Conservation (phyloP, 2,888 invertebrate species). For the Drosophila incognita region DNA sequence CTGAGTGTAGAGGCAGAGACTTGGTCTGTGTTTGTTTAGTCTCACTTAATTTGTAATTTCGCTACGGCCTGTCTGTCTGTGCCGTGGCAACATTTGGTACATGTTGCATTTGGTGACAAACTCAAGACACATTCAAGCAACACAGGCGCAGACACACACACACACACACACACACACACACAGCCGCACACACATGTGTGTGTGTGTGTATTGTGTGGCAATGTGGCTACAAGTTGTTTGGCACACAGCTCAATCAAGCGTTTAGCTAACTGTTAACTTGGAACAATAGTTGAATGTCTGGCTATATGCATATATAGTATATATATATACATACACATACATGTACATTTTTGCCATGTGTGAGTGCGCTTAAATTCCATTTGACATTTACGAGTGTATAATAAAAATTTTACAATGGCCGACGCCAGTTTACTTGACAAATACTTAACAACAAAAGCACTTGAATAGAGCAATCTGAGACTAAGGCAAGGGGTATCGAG, state of each 20-base stretch:
- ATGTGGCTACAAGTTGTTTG: constrained; percentile 62
- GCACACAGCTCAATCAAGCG: constrained; percentile 71
- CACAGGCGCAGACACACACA: background rate
- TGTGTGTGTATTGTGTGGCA: constrained; percentile 41
- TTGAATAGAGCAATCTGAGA: constrained; percentile 32
- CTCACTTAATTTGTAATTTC: constrained; percentile 70
- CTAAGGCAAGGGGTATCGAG: constrained; percentile 16
- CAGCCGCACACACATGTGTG: background rate
- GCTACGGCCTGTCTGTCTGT: constrained; percentile 52
- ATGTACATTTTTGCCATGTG: constrained; percentile 13
- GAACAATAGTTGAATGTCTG: constrained; percentile 39
- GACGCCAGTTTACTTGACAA: constrained; percentile 80
- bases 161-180: background rate
- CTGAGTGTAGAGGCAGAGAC: background rate
- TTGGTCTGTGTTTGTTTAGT: constrained; percentile 58
- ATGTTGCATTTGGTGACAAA: constrained; percentile 76
- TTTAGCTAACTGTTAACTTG: constrained; percentile 64
- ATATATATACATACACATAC: constrained; percentile 12
- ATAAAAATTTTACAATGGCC: constrained; percentile 82
- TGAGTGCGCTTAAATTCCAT: constrained; percentile 79
- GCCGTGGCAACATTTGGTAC: constrained; percentile 64
- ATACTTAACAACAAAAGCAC: constrained; percentile 61
- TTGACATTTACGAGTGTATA: constrained; percentile 81
- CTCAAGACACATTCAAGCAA: constrained; percentile 26
- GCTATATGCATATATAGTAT: constrained; percentile 12